phyloP scores from a whole-genome alignment of 2,888 invertebrate genomes.

The Cabera pusaria region DNA sequence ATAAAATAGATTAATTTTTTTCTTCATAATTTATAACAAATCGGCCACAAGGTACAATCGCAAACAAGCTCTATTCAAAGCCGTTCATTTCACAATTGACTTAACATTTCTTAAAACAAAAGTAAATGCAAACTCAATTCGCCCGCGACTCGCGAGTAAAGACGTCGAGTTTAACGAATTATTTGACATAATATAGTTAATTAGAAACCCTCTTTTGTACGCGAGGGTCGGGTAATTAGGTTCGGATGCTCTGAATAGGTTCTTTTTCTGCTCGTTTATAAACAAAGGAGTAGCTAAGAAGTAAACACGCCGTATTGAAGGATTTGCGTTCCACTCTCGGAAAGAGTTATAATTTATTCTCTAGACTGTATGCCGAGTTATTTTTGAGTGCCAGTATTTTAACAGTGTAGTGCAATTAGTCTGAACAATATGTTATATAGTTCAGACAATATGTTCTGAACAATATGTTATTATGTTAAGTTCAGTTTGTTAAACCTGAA shows the following conservation, averaged over 20 bases:
- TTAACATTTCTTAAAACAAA: constrained; percentile 63
- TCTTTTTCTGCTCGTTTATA: constrained; percentile 82
- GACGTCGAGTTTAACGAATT: constrained; percentile 80
- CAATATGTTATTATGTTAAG: too few relatives aligned
- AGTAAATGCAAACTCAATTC: constrained; percentile 72
- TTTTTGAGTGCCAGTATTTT: too few relatives aligned
- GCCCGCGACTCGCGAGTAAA: constrained; percentile 68
- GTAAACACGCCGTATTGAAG: constrained; percentile 77
- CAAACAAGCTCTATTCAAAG: constrained; percentile 13
- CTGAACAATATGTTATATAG: too few relatives aligned
- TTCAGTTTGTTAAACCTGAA: too few relatives aligned
- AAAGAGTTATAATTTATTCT: constrained; percentile 58
- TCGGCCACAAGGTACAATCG: constrained; percentile 7
- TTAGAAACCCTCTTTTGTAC: constrained; percentile 80
- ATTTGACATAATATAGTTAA: constrained; percentile 84
- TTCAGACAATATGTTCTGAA: too few relatives aligned
- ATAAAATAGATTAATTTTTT: too few relatives aligned
- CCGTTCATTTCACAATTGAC: constrained; percentile 31
- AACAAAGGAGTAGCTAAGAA: constrained; percentile 79
- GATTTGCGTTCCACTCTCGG: constrained; percentile 70
- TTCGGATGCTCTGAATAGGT: constrained; percentile 80
- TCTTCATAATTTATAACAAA: not conserved
- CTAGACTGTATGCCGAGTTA: too few relatives aligned
- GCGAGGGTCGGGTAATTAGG: constrained; percentile 78
- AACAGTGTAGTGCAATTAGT: too few relatives aligned